A percentile compares a stretch with the other conserved stretches of the same genome.
These are phyloP conservation scores for Pantala flavescens DNA, from an alignment of 1,140 invertebrate species.

Conservation along the genomic window DNA sequence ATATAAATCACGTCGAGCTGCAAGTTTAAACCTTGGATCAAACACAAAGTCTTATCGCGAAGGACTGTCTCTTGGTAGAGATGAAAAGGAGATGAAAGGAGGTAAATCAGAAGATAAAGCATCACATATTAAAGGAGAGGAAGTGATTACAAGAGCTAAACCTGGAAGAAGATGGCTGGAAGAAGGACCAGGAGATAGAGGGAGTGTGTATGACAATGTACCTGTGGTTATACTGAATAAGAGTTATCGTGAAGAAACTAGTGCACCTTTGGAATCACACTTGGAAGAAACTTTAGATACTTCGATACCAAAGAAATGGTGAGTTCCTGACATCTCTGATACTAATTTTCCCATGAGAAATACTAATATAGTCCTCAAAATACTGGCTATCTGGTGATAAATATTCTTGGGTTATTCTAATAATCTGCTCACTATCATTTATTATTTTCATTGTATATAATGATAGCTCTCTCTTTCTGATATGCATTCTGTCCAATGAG, in stretches of 20 bases:
- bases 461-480: too few relatives aligned
- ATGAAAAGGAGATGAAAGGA: not conserved
- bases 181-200: constrained; percentile 21
- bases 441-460: too few relatives aligned
- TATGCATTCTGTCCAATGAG: too few relatives aligned
- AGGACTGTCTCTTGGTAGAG: not conserved
- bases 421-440: too few relatives aligned
- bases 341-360: too few relatives aligned
- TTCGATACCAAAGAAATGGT: not conserved
- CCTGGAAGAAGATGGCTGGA: not conserved
- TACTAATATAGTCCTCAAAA: too few relatives aligned
- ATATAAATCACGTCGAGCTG: not conserved
- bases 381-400: too few relatives aligned
- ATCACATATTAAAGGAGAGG: not conserved
- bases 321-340: not conserved
- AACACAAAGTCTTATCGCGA: not conserved
- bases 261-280: not conserved
- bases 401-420: too few relatives aligned
- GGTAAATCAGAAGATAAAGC: not conserved
- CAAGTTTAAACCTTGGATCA: not conserved
- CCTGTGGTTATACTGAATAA: constrained; percentile 25
- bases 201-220: constrained; percentile 26
- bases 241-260: constrained; percentile 22
- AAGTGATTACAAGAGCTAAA: not conserved
- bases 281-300: not conserved